Conservation (phyloP, 2,888 invertebrate species). For the Mythimna impura region DNA sequence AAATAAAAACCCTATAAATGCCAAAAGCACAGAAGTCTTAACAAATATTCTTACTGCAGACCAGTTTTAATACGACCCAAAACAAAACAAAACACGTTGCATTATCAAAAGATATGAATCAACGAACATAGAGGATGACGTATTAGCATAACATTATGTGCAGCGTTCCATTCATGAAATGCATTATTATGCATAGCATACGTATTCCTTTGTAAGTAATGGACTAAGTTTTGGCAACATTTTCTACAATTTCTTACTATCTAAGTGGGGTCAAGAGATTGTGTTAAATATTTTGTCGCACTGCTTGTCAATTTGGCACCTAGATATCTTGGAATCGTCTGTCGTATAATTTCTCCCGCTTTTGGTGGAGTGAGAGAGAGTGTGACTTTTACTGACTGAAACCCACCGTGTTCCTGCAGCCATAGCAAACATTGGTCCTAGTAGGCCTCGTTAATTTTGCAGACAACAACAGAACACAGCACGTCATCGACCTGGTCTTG, state of each 20-base stretch:
- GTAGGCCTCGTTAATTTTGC: too few species aligned
- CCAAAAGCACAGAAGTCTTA: neutral
- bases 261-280: slow-evolving; percentile 4
- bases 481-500: too few species aligned
- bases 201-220: slow-evolving; percentile 33
- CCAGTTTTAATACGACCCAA: slow-evolving; percentile 1
- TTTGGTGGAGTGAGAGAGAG: too few species aligned
- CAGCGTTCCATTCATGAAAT: slow-evolving; percentile 36
- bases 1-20: neutral
- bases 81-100: slow-evolving; percentile 20
- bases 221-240: slow-evolving; percentile 39
- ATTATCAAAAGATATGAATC: slow-evolving; percentile 33
- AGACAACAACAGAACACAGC: too few species aligned
- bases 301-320: neutral
- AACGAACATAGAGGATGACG: slow-evolving; percentile 33
- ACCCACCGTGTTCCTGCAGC: too few species aligned
- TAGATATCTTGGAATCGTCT: neutral
- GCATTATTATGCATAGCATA: slow-evolving; percentile 53
- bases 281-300: slow-evolving; percentile 5
- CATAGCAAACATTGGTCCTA: too few species aligned
- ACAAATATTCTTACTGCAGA: neutral
- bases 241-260: slow-evolving; percentile 14
- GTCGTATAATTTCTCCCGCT: too few species aligned
- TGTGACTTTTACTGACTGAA: too few species aligned
- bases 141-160: slow-evolving; percentile 48